Evolutionary conservation across 2,113 vertebrate species (phyloP), one percentile per base, ranked within the genome.

Genomic region (Bambusicola thoracicus): DNA sequence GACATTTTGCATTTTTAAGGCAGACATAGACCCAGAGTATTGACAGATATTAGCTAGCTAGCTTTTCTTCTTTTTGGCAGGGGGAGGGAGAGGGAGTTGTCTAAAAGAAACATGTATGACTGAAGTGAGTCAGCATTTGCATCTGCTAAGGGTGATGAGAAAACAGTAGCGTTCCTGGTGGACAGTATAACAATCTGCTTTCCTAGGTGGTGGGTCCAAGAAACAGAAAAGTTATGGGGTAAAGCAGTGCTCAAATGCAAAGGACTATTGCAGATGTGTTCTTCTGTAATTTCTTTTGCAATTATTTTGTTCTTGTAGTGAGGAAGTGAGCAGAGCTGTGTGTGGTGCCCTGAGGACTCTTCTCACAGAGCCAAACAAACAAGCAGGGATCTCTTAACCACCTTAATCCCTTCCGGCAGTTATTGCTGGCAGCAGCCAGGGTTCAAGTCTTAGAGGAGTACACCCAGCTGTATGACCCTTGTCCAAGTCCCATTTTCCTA

Each of bases 361-460:
- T 72, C 63, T 92, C 61, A 48, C 48, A 38, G 4, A 59, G 53
- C 85, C 90, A 81, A 81, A 85, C 68, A 87, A 89, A 93, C 75
- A 87, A 65, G 30, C 15, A 80, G 40, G 66, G 62, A 69, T 82
- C 87, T 81, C 63, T 78, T 62, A 63, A 91, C 30, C 40, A 69
- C 66, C 55, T 78, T 89, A 78, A 83, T 81, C 87, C 40, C 13
- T 44, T 20, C 80, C 3, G 2, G 83, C 74, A 76, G 66, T 86
- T 89, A 16, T 43, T 68, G 69, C 70, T 94, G 85, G 68, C 93
- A 58, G 44, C 27, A 36, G 43, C 81, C 10, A 9, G 48, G 30
- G 24, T 48, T 80, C 40, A 8, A 3, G 43, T 62, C 80, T 55
- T 1, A 0, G 63, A 51, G 41, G 34, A 17, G 14, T 4, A 2